These are phyloP conservation scores for Montipora capitata DNA, from an alignment of 92 coral and sea anemone species.

Conservation along the genomic window DNA sequence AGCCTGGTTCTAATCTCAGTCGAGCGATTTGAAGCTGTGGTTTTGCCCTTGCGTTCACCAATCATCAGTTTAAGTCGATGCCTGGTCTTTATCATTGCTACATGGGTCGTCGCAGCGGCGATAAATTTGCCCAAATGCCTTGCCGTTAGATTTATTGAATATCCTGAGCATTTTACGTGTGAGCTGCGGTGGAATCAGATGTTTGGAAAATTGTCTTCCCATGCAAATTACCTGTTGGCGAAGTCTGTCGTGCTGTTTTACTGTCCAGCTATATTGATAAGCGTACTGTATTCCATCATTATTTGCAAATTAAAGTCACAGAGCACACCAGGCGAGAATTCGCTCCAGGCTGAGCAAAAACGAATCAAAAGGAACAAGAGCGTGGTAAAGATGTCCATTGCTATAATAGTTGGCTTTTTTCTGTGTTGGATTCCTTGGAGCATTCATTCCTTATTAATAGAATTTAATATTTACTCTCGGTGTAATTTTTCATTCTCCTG, in stretches of 20 bases:
- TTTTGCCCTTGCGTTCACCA: not conserved
- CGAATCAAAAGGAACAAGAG: not conserved
- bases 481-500: not conserved
- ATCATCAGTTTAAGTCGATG: not conserved
- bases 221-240: not conserved
- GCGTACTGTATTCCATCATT: not conserved
- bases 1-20: not conserved
- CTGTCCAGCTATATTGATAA: not conserved
- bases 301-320: not conserved
- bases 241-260: not conserved
- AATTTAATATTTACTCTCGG: not conserved
- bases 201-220: not conserved
- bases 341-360: not conserved
- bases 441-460: not conserved
- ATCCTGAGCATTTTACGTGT: not conserved
- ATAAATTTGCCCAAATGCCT: not conserved
- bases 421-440: not conserved
- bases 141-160: not conserved
- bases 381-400: not conserved
- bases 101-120: not conserved
- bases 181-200: not conserved
- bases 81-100: not conserved
- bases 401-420: not conserved
- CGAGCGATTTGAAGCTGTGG: not conserved
- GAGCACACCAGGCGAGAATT: not conserved